Conservation (phyloP, 1,140 invertebrate species). For the Phocides pigmalion region DNA sequence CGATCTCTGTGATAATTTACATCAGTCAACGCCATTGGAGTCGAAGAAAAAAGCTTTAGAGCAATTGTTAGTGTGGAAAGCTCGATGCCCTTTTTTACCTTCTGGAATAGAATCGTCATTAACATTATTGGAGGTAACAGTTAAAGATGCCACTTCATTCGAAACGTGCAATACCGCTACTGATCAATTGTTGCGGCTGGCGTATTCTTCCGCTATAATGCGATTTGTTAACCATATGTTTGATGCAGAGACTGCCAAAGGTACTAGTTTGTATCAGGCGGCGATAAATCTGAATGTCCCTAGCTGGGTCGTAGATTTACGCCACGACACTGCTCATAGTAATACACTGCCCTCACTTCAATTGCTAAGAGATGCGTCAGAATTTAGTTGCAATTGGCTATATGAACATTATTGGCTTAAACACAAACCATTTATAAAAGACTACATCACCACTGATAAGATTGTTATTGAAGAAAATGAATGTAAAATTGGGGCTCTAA, state of each 20-base stretch:
- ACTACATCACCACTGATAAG: slow-evolving; percentile 47
- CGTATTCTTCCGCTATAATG: slow-evolving; percentile 86
- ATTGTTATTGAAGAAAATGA: slow-evolving; percentile 47
- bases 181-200: slow-evolving; percentile 82
- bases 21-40: slow-evolving; percentile 69
- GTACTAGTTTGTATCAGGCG: slow-evolving; percentile 83
- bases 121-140: slow-evolving; percentile 85
- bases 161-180: slow-evolving; percentile 39
- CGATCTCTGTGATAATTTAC: slow-evolving; percentile 83
- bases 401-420: slow-evolving; percentile 82
- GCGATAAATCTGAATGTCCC: slow-evolving; percentile 85
- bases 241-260: slow-evolving; percentile 80
- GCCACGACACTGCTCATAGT: slow-evolving; percentile 87
- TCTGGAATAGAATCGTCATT: slow-evolving; percentile 88
- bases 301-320: slow-evolving; percentile 87
- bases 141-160: slow-evolving; percentile 53
- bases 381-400: slow-evolving; percentile 85
- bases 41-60: slow-evolving; percentile 79
- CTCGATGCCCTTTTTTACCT: slow-evolving; percentile 86
- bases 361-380: slow-evolving; percentile 83
- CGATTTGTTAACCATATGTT: slow-evolving; percentile 86
- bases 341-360: slow-evolving; percentile 84
- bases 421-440: slow-evolving; percentile 57
- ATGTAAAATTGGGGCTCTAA: slow-evolving; percentile 54
- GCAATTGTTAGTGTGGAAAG: slow-evolving; percentile 85